phyloP scores from a whole-genome alignment of 2,797 vertebrate species.

The Oreochromis grahami region DNA sequence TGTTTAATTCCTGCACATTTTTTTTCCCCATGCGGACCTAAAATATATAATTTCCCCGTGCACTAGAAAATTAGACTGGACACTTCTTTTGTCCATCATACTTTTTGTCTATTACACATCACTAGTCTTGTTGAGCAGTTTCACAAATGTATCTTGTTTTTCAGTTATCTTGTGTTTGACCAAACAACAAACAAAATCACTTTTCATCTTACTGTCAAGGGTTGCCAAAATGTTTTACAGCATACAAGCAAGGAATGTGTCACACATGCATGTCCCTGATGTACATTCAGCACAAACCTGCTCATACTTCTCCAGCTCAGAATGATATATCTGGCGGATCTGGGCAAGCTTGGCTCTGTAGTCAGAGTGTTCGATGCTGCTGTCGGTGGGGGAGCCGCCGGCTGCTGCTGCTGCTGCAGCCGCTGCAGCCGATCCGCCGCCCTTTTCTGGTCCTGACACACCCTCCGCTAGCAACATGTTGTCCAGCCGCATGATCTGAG shows the following conservation, averaged over 20 bases:
- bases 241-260: not conserved
- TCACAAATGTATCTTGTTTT: not conserved
- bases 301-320: slow-evolving; percentile 93
- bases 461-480: slow-evolving; percentile 92
- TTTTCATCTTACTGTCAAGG: not conserved
- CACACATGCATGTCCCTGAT: not conserved
- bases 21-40: not conserved
- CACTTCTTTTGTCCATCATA: not conserved
- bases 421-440: slow-evolving; percentile 81
- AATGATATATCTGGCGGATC: slow-evolving; percentile 91
- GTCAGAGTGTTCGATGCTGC: slow-evolving; percentile 91
- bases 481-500: slow-evolving; percentile 89
- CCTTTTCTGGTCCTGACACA: slow-evolving; percentile 87
- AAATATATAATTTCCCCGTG: not conserved
- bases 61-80: not conserved
- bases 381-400: slow-evolving; percentile 87
- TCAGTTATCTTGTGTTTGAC: not conserved
- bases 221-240: not conserved
- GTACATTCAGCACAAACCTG: slow-evolving; percentile 76
- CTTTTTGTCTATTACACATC: not conserved
- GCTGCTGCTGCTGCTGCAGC: slow-evolving; percentile 83
- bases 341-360: slow-evolving; percentile 92
- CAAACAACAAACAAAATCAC: not conserved
- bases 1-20: not conserved
- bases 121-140: not conserved